Conservation (phyloP, 2,888 invertebrate species). For the Molorchus minor region DNA sequence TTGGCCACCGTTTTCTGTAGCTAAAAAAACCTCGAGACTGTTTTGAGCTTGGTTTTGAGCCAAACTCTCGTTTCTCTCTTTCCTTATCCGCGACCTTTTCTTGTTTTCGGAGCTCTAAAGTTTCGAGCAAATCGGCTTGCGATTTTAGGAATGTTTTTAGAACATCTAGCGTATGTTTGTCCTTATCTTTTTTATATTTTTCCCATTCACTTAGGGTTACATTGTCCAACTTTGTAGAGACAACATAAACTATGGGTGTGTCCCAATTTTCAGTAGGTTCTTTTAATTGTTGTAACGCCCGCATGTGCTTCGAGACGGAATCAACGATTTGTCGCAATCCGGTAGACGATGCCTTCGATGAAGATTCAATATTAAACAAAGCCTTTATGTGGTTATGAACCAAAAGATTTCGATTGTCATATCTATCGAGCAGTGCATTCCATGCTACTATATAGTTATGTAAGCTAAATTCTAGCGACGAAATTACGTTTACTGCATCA, state of each 20-base stretch:
- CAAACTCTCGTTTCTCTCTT: background rate
- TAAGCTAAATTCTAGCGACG: slow-evolving; percentile 27
- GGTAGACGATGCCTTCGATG: slow-evolving; percentile 7
- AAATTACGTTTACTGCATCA: slow-evolving; percentile 26
- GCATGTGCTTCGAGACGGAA: slow-evolving; percentile 21
- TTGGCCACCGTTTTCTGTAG: slow-evolving; percentile 1
- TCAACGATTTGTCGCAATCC: slow-evolving; percentile 23
- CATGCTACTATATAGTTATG: slow-evolving; percentile 31
- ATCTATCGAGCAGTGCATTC: slow-evolving; percentile 29
- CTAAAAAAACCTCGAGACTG: background rate
- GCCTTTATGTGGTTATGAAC: slow-evolving; percentile 30
- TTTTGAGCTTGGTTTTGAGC: no score
- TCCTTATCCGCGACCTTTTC: background rate
- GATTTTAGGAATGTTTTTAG: slow-evolving; percentile 17
- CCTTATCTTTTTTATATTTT: slow-evolving; percentile 7
- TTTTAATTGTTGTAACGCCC: slow-evolving; percentile 20
- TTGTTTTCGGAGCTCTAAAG: slow-evolving; percentile 1
- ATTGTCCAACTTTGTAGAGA: slow-evolving; percentile 3
- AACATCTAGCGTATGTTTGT: background rate
- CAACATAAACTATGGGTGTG: slow-evolving; percentile 7
- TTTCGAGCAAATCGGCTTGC: slow-evolving; percentile 10
- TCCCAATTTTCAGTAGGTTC: slow-evolving; percentile 14
- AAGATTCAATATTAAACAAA: slow-evolving; percentile 19
- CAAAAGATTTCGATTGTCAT: slow-evolving; percentile 26
- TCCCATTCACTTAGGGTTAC: slow-evolving; percentile 7